Percentiles rank a stretch among this genome's conserved stretches.
These are phyloP conservation scores for Echinarachnius parma DNA, from an alignment of 53 echinoderm and acorn worm species.

Conservation along the genomic window DNA sequence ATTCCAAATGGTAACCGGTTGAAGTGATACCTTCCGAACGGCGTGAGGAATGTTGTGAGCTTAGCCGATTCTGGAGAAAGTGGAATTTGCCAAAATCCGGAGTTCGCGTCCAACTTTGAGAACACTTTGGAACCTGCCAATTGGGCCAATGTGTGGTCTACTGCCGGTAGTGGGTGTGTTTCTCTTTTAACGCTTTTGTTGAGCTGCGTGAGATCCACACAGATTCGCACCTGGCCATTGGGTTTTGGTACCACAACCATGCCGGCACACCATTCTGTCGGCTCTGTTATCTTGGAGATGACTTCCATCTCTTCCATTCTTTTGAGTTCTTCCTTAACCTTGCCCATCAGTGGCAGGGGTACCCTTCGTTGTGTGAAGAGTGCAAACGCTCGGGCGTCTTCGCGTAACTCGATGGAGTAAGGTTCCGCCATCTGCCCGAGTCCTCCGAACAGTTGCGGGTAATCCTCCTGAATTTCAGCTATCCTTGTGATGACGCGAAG, in stretches of 20 bases:
- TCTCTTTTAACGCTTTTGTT: constrained; percentile 52
- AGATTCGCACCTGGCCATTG: constrained; percentile 53
- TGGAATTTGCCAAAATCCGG: constrained; percentile 57
- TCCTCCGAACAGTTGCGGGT: constrained; percentile 48
- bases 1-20: constrained; percentile 65
- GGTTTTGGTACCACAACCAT: no score
- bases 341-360: constrained; percentile 43
- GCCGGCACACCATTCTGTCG: constrained; percentile 70
- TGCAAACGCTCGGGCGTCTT: constrained; percentile 24
- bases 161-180: constrained; percentile 49
- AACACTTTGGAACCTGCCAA: constrained; percentile 38
- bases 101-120: constrained; percentile 58
- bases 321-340: constrained; percentile 50
- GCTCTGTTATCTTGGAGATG: constrained; percentile 44
- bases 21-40: constrained; percentile 43
- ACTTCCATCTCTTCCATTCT: constrained; percentile 54
- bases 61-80: constrained; percentile 32
- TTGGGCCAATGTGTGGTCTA: constrained; percentile 51
- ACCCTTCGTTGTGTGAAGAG: constrained; percentile 45
- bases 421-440: constrained; percentile 45
- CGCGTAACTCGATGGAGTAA: constrained; percentile 36
- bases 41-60: constrained; percentile 62
- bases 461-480: constrained; percentile 35
- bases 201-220: constrained; percentile 56
- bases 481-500: no score